Evolutionary conservation across 2,113 vertebrate species (phyloP), one percentile per base, ranked within the genome.

Genomic region (Phrynocephalus versicolor): DNA sequence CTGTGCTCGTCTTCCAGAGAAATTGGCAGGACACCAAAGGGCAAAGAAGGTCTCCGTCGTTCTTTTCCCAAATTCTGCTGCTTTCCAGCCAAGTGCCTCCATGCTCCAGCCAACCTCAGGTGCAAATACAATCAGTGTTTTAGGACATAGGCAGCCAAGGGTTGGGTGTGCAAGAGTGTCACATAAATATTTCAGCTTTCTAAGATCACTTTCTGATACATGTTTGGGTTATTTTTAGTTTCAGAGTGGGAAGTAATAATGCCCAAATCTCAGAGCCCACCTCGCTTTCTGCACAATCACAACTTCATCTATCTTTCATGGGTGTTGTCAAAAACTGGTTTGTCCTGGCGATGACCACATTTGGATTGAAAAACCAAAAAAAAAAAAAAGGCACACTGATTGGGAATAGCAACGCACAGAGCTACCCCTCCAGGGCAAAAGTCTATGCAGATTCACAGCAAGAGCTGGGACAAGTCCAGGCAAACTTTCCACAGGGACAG

Each of bases 151-250:
- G 91, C 86, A 91, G 88, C 88, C 76, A 77, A 72, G 89, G n/a
- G 82, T 82, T 89, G 88, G 45, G 86, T 87, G 62, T 25, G 82
- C 91, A 92, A 82, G 84, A 87, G 64, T 57, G 41, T 67, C 39
- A 65, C 88, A 87, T 79, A 83, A 82, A 85, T 88, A 90, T 85
- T 95, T 93, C 82, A 92, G 87, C 82, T 55, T 86, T 35, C 70
- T 0, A 88, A 45, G 67, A 79, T 69, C 73, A 81, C 77, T 81
- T 94, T 89, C 85, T 82, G 89, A 86, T 35, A 41, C 13, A 37
- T 39, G 7, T 79, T 85, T 89, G 39, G 75, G 82, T 90, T 90
- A 81, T 71, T 93, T 91, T 89, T 92, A 0, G 1, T 88, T 71
- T 67, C 70, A 82, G 73, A 84, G 82, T 86, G 81, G 55, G 93